A percentile compares a stretch with the other conserved stretches of the same genome.
These are phyloP conservation scores for Pectinophora gossypiella DNA, from an alignment of 1,140 invertebrate genomes.

Conservation along the genomic window DNA sequence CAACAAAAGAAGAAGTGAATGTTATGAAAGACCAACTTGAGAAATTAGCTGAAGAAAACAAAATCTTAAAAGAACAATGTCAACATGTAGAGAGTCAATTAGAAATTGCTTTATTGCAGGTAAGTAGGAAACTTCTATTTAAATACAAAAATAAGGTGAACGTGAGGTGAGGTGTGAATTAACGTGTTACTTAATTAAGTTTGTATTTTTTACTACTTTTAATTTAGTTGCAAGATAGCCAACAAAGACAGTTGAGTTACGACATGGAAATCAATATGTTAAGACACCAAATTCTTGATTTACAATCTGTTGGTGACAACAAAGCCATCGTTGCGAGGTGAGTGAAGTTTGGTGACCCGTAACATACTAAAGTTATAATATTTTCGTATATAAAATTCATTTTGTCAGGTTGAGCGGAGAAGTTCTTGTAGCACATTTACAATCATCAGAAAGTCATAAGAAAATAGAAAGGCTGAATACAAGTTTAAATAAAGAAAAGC, in stretches of 20 bases:
- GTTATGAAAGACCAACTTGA: slow-evolving; percentile 38
- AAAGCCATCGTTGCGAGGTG: slow-evolving; percentile 78
- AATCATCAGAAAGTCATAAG: slow-evolving; percentile 52
- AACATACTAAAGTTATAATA: not conserved
- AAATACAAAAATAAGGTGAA: too few relatives aligned
- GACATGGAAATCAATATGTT: slow-evolving; percentile 78
- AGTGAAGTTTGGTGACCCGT: not conserved
- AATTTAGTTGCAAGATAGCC: slow-evolving; percentile 50
- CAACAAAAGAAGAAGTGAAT: slow-evolving; percentile 35
- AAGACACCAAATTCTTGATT: slow-evolving; percentile 80
- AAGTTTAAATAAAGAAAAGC: slow-evolving; percentile 53
- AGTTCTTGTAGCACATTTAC: slow-evolving; percentile 61
- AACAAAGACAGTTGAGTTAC: slow-evolving; percentile 45
- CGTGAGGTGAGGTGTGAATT: too few relatives aligned
- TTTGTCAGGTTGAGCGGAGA: slow-evolving; percentile 57
- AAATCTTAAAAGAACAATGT: slow-evolving; percentile 38
- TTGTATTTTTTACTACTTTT: not conserved
- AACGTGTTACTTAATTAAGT: too few relatives aligned
- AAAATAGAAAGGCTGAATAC: slow-evolving; percentile 51
- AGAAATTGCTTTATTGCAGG: slow-evolving; percentile 37
- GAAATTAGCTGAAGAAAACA: slow-evolving; percentile 36
- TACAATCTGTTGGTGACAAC: slow-evolving; percentile 78
- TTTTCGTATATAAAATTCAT: slow-evolving; percentile 2
- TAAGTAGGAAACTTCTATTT: slow-evolving; percentile 10
- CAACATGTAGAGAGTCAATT: slow-evolving; percentile 34